A percentile compares a stretch with the other conserved stretches of the same genome.
Evolutionary conservation across 2,113 vertebrate genomes (phyloP).

Genomic region (Pterophyllum scalare): DNA sequence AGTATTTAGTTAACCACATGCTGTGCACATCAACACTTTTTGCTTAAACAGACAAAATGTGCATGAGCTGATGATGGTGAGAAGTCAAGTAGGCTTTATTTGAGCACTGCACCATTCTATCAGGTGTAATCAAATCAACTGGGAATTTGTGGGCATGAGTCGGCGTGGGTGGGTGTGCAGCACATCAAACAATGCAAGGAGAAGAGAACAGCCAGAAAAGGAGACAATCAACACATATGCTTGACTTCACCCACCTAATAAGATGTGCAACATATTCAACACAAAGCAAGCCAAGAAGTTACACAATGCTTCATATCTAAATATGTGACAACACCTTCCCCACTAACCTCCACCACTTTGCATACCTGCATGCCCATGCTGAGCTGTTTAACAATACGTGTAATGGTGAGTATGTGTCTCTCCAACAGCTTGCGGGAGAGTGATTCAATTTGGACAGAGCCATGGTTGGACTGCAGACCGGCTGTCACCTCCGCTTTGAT

Average conservation of each 20-base stretch:
- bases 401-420: conserved; percentile 85
- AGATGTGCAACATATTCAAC: not conserved
- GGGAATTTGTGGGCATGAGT: conserved; percentile 15
- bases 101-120: conserved; percentile 52
- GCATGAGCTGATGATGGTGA: conserved; percentile 22
- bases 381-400: conserved; percentile 85
- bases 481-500: conserved; percentile 84
- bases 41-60: conserved; percentile 24
- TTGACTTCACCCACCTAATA: not conserved
- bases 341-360: not conserved
- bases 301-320: not conserved
- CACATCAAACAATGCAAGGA: conserved; percentile 22
- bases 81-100: conserved; percentile 29
- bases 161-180: conserved; percentile 3
- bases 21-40: not conserved
- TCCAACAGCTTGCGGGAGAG: conserved; percentile 82
- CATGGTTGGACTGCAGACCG: conserved; percentile 71
- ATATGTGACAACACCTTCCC: not conserved
- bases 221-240: not conserved
- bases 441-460: conserved; percentile 70
- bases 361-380: conserved; percentile 84
- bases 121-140: conserved; percentile 61
- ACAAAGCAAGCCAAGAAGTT: not conserved
- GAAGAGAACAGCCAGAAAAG: not conserved
- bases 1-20: conserved; percentile 9